Percentiles rank a stretch among this genome's conserved stretches.
Evolutionary conservation across 2,113 vertebrate species (phyloP).

Genomic region (Noctilio leporinus): DNA sequence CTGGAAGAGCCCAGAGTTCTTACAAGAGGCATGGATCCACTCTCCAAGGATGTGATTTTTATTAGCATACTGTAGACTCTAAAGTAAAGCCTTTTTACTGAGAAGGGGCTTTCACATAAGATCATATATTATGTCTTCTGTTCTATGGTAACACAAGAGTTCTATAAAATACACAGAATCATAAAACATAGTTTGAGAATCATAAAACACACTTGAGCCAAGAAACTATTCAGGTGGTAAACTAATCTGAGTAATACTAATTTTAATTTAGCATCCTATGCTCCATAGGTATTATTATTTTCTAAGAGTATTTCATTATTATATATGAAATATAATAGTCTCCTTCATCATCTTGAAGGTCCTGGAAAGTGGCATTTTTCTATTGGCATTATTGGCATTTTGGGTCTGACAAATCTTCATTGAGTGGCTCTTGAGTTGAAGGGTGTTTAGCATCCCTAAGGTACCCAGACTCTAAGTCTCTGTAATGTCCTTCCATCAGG

Average conservation of each 20-base stretch:
- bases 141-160: neutral
- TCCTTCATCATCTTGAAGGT: neutral
- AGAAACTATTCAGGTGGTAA: neutral
- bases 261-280: neutral
- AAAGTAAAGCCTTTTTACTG: neutral
- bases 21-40: neutral
- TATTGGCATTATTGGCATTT: neutral
- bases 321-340: neutral
- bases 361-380: neutral
- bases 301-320: neutral
- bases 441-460: neutral
- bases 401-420: neutral
- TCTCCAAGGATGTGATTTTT: neutral
- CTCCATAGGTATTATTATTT: neutral
- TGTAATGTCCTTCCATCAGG: neutral
- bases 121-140: neutral
- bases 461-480: neutral
- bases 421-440: neutral
- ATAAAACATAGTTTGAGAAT: neutral
- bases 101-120: neutral
- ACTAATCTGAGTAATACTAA: neutral
- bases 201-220: neutral
- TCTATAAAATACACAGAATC: neutral
- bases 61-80: neutral
- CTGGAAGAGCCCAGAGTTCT: neutral